Conservation (phyloP, 2,113 vertebrate species). For the Callocephalon fimbriatum region DNA sequence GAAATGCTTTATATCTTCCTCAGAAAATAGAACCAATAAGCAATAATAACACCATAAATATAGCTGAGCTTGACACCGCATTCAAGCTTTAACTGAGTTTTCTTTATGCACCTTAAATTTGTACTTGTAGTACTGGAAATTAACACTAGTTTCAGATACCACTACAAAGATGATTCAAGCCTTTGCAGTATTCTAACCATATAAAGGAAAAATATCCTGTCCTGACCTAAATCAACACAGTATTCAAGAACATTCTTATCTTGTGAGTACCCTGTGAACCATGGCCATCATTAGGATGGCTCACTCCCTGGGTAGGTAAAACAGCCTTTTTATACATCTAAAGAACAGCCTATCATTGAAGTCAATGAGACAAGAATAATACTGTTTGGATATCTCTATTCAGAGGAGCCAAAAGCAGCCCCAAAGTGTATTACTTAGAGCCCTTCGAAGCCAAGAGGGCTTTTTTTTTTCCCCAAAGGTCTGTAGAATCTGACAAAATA, state of each 20-base stretch:
- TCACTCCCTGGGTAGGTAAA: neutral
- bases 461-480: neutral
- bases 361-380: neutral
- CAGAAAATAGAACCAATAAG: conserved; percentile 20
- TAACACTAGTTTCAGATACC: neutral
- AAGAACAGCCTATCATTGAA: neutral
- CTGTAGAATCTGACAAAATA: neutral
- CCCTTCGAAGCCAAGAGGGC: neutral
- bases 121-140: neutral
- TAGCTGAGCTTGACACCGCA: neutral
- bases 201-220: neutral
- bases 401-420: neutral
- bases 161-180: neutral
- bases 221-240: neutral
- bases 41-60: conserved; percentile 41
- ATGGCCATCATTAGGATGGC: neutral
- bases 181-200: neutral
- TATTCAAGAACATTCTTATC: neutral
- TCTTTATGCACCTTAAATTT: neutral
- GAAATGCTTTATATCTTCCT: neutral
- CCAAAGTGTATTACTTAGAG: neutral
- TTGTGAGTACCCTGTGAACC: neutral
- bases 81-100: conserved; percentile 9
- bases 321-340: neutral
- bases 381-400: neutral